phyloP scores from a whole-genome alignment of 1,140 invertebrate genomes.

The Maconellicoccus hirsutus region DNA sequence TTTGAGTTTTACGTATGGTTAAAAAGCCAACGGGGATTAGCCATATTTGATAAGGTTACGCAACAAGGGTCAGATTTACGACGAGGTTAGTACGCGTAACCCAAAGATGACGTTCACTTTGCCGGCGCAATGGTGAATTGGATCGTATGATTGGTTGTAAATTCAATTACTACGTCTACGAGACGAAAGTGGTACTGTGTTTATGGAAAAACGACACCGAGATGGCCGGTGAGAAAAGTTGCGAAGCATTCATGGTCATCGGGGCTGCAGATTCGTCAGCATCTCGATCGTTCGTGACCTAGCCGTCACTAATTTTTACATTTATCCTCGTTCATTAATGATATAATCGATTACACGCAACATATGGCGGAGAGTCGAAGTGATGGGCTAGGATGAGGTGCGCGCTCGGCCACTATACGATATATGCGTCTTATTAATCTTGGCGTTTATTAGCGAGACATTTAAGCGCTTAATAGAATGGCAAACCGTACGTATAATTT shows the following conservation, averaged over 20 bases:
- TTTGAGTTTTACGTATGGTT: no score
- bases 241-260: neutral
- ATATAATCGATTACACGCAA: constrained; percentile 7
- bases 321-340: constrained; percentile 5
- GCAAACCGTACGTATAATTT: neutral
- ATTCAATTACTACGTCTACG: no score
- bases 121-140: no score
- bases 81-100: no score
- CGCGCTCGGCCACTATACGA: neutral
- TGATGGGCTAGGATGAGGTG: no score
- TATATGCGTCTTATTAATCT: neutral
- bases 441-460: neutral
- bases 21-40: no score
- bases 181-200: no score
- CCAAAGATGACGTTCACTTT: no score
- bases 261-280: neutral
- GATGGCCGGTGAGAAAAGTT: neutral
- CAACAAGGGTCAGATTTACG: no score
- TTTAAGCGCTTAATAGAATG: neutral
- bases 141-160: no score
- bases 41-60: no score
- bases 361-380: neutral
- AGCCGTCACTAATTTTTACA: constrained; percentile 6
- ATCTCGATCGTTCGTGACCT: neutral
- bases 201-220: no score